Evolutionary conservation across 1,140 invertebrate species (phyloP).

Genomic region (Drosophila tropicalis): DNA sequence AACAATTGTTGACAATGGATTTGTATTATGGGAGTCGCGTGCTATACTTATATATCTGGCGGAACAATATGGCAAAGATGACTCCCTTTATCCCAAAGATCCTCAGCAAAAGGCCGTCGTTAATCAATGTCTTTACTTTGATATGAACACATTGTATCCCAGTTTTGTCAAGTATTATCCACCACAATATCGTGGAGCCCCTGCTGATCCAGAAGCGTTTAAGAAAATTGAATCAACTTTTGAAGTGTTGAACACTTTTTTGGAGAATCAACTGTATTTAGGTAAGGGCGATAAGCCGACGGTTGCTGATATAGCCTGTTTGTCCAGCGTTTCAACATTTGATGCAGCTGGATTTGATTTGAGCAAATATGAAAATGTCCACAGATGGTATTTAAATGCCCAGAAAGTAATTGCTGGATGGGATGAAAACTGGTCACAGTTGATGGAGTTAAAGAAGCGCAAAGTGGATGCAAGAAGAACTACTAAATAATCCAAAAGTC

Average conservation of each 20-base stretch:
- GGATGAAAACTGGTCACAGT: conserved; percentile 39
- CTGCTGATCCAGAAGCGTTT: conserved; percentile 86
- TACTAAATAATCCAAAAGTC: neutral
- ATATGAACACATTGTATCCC: conserved; percentile 87
- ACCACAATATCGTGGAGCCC: conserved; percentile 86
- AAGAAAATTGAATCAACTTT: conserved; percentile 87
- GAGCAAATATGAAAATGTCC: conserved; percentile 88
- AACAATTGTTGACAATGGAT: conserved; percentile 58
- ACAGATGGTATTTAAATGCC: conserved; percentile 88
- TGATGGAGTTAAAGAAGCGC: neutral
- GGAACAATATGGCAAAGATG: conserved; percentile 75
- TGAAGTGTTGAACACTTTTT: conserved; percentile 86
- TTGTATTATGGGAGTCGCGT: conserved; percentile 72
- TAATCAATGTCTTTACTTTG: conserved; percentile 90
- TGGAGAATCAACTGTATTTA: conserved; percentile 86
- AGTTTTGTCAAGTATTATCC: conserved; percentile 87
- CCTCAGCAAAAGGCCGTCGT: conserved; percentile 86
- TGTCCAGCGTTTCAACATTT: conserved; percentile 86
- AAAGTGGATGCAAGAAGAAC: neutral
- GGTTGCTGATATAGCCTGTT: conserved; percentile 88
- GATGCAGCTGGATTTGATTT: conserved; percentile 87
- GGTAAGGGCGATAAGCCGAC: conserved; percentile 87
- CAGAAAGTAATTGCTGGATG: conserved; percentile 87
- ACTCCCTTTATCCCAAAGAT: conserved; percentile 85
- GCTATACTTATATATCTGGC: conserved; percentile 68